Base-by-base conservation (phyloP, 2,888 invertebrate genomes). In the Orthonychiurus folsomi region DNA sequence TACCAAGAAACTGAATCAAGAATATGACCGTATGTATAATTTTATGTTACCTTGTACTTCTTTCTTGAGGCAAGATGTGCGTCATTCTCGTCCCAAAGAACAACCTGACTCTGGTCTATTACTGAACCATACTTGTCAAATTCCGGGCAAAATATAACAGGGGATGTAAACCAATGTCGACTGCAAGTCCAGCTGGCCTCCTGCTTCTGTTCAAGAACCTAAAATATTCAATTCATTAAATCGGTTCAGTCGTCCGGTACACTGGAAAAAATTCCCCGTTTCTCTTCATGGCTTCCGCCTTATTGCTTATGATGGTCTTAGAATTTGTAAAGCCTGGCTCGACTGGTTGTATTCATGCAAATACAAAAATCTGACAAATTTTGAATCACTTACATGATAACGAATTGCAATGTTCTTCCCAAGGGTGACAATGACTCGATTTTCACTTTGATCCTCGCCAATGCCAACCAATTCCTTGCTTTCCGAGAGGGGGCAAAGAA, bases 321-420 rank as follows among this genome's bases (percentile, higher is more conserved):
- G n/a, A n/a, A n/a, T n/a, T n/a, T n/a, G n/a, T n/a, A n/a, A n/a
- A n/a, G n/a, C n/a, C n/a, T n/a, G n/a, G n/a, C n/a, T n/a, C n/a
- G n/a, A n/a, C n/a, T n/a, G n/a, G n/a, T n/a, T n/a, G n/a, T n/a
- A n/a, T n/a, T n/a, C n/a, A n/a, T n/a, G n/a, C n/a, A n/a, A n/a
- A 48, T 15, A 48, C 15, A n/a, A 48, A 48, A 48, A 15, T 12
- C 48, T n/a, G n/a, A 48, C 15, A 48, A 12, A 25, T 3, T 5
- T 23, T 50, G 25, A 18, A 12, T 50, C 18, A 25, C 62, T 63
- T 67, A 71, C 71, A 54, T 69, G 66, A 63, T 71, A 71, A 50
- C 68, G 60, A 48, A 71, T 71, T 1, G 71, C 71, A 48, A 71
- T 71, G 59, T 71, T 71, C 58, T 63, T 65, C 12, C 69, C 69